Conservation (phyloP, 1,140 invertebrate species). For the Yoshiicerus persimilis region DNA sequence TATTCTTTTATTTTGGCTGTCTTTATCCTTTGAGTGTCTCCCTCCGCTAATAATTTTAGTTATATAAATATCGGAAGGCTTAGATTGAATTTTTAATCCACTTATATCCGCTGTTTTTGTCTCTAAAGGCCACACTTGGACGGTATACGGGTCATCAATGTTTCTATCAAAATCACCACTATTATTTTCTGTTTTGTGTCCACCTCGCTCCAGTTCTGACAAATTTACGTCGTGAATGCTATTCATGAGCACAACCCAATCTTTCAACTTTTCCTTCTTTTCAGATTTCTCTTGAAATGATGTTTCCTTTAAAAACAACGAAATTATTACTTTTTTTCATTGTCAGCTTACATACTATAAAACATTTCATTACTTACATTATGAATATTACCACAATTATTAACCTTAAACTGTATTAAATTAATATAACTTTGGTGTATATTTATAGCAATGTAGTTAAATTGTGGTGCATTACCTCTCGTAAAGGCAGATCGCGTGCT, state of each 20-base stretch:
- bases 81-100: neutral
- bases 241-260: conserved; percentile 41
- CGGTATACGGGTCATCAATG: neutral
- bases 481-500: conserved; percentile 71
- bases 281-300: neutral
- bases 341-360: neutral
- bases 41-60: neutral
- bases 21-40: too few relatives aligned
- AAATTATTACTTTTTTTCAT: neutral
- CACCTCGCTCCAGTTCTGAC: neutral
- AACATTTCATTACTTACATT: neutral
- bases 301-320: neutral
- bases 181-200: neutral
- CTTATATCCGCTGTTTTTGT: neutral
- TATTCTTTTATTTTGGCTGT: neutral
- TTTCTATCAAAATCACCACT: neutral
- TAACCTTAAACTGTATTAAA: too few relatives aligned
- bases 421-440: too few relatives aligned
- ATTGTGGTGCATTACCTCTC: conserved; percentile 58
- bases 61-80: neutral
- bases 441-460: too few relatives aligned
- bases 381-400: too few relatives aligned
- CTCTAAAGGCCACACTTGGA: neutral
- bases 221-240: conserved; percentile 41
- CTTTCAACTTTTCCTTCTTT: conserved; percentile 34